Evolutionary conservation across 2,797 vertebrate genomes (phyloP), one percentile per base, ranked within the genome.

Genomic region (Gobionotothen gibberifrons): DNA sequence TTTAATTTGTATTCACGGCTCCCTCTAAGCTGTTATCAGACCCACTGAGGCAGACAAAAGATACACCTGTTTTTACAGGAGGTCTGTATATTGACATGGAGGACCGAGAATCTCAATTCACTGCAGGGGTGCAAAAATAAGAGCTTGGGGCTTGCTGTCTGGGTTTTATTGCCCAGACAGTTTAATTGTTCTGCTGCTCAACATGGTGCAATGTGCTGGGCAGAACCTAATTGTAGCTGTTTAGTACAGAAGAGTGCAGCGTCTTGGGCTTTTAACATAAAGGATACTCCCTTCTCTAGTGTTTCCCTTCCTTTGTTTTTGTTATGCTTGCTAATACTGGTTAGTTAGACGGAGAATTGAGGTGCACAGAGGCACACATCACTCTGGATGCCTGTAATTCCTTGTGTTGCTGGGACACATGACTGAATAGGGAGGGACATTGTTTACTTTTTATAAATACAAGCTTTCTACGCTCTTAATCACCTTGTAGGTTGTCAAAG

Each of bases 11-110:
- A 66, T 72, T 55, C 3, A 58, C 13, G 26, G 42, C 55, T 26
- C 46, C 52, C 32, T 65, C 70, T 83, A 39, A 60, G 73, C 54
- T 75, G 67, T 51, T 56, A 3, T 48, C 40, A 69, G 66, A 59
- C 57, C 68, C 69, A 46, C 14, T 58, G 56, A 78, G 51, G 74
- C 75, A 80, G 76, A 92, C 90, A 93, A 92, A 85, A 91, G 87
- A 78, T 78, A 82, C 87, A 86, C 87, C 90, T 92, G 90, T 90
- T 57, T 72, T 75, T 70, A 68, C 62, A 74, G 79, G 53, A 75
- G 58, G 69, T 69, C 52, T 70, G 69, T 61, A 51, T 78, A 72
- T 52, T 73, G 78, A 81, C 60, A 78, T 44, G 55, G 40, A 59
- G 68, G 70, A 74, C 70, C 57, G 77, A 82, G 60, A 72, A 61